phyloP scores from a whole-genome alignment of 2,797 vertebrate species.

The Erethizon dorsatum region DNA sequence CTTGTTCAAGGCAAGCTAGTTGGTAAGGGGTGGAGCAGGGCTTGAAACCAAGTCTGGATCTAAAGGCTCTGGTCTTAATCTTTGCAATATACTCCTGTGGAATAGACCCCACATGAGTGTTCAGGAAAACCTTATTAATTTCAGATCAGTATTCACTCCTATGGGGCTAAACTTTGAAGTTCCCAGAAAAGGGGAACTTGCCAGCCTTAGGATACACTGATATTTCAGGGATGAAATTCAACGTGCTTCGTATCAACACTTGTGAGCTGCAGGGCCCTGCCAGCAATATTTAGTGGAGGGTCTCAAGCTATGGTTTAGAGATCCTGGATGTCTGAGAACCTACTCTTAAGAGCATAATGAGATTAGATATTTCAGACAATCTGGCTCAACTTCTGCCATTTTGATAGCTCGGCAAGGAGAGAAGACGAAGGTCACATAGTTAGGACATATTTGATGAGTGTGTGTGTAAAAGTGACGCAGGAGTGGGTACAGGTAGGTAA shows the following conservation, averaged over 20 bases:
- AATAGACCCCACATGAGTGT: neutral
- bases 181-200: neutral
- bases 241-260: neutral
- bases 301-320: neutral
- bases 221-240: neutral
- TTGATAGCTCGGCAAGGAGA: constrained; percentile 9
- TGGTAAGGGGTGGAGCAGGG: neutral
- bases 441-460: constrained; percentile 5
- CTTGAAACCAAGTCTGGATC: neutral
- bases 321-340: constrained; percentile 22
- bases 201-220: neutral
- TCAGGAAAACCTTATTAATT: neutral
- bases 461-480: constrained; percentile 12
- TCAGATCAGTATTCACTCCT: neutral
- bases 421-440: constrained; percentile 20
- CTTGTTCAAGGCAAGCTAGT: neutral
- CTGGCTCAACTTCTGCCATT: neutral
- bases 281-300: neutral
- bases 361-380: constrained; percentile 9
- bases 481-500: constrained; percentile 28
- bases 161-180: neutral
- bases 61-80: neutral
- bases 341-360: neutral
- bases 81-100: fast-evolving
- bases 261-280: neutral